Evolutionary conservation across 92 coral and sea anemone genomes (phyloP).

Genomic region (Pocillopora grandis): DNA sequence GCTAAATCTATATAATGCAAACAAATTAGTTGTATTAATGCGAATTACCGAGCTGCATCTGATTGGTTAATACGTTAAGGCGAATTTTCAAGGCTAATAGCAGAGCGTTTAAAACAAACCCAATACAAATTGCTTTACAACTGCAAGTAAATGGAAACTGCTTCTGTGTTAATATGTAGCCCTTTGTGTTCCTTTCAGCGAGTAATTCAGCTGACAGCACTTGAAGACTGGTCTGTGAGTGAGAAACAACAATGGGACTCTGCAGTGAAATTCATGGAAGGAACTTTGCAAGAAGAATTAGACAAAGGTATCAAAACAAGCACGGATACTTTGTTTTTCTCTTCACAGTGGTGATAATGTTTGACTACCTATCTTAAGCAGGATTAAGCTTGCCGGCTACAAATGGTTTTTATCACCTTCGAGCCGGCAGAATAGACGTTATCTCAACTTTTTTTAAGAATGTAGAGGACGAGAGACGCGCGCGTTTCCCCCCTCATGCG

Average conservation of each 20-base stretch:
- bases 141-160: background rate
- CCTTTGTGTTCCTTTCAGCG: constrained; percentile 51
- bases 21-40: too few species aligned
- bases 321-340: too few species aligned
- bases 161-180: too few species aligned
- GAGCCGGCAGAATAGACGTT: too few species aligned
- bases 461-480: too few species aligned
- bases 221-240: constrained; percentile 97
- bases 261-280: constrained; percentile 91
- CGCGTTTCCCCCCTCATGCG: too few species aligned
- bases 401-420: too few species aligned
- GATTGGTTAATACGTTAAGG: too few species aligned
- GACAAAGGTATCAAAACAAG: constrained; percentile 60
- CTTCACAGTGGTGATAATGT: background rate
- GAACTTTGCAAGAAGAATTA: constrained; percentile 75
- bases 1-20: too few species aligned
- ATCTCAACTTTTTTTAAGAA: too few species aligned
- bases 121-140: background rate
- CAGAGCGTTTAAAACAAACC: background rate
- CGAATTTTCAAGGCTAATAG: too few species aligned
- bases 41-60: too few species aligned
- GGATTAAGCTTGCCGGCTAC: background rate
- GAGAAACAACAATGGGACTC: constrained; percentile 97
- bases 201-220: constrained; percentile 95
- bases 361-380: background rate